These are phyloP conservation scores for Huso huso DNA, from an alignment of 2,797 vertebrate genomes.

Conservation along the genomic window DNA sequence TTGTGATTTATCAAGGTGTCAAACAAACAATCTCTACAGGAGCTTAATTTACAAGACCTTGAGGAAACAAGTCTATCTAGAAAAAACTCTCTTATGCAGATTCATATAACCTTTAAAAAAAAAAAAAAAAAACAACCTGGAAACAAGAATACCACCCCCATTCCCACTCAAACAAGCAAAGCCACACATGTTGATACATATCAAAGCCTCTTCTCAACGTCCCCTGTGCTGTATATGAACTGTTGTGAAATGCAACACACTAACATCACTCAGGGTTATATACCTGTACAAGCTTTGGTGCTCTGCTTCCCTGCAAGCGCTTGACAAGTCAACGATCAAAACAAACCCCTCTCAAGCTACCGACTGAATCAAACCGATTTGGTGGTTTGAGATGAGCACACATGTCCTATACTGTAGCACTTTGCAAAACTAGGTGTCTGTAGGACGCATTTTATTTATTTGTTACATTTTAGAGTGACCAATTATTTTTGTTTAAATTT, in stretches of 20 bases:
- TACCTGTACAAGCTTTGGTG: not conserved
- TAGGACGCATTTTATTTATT: too few relatives aligned
- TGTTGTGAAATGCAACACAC: slow-evolving; percentile 25
- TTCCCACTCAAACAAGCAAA: not conserved
- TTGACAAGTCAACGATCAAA: not conserved
- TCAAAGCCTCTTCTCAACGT: not conserved
- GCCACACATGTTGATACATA: not conserved
- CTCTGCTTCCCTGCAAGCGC: not conserved
- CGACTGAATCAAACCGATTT: not conserved
- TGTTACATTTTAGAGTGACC: too few relatives aligned
- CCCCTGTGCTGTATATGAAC: not conserved
- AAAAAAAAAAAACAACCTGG: not conserved
- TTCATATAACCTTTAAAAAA: too few relatives aligned
- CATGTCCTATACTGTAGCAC: not conserved
- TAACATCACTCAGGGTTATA: slow-evolving; percentile 11
- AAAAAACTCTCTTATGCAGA: too few relatives aligned
- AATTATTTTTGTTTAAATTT: too few relatives aligned
- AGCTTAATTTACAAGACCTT: too few relatives aligned
- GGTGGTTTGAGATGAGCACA: not conserved
- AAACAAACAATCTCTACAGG: too few relatives aligned
- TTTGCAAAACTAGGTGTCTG: too few relatives aligned
- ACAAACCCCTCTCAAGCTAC: not conserved
- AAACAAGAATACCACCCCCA: not conserved
- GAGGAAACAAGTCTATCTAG: too few relatives aligned
- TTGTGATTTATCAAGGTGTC: too few relatives aligned